These are phyloP conservation scores for Sarcoramphus papa DNA, from an alignment of 2,797 vertebrate genomes.

Conservation along the genomic window DNA sequence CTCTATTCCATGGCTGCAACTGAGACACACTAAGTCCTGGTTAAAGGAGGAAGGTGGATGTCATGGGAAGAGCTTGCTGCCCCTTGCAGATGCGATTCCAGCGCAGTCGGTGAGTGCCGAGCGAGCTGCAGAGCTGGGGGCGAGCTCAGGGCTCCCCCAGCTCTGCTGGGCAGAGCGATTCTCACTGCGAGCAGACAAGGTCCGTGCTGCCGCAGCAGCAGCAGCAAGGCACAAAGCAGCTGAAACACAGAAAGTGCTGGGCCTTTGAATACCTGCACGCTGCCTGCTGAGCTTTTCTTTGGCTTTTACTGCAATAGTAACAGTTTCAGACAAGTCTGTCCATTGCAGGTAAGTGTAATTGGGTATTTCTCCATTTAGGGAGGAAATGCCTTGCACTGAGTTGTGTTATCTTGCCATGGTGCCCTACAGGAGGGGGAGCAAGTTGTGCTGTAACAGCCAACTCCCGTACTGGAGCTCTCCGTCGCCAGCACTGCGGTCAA, in stretches of 20 bases:
- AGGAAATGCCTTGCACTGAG: neutral
- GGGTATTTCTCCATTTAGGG: neutral
- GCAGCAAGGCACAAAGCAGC: neutral
- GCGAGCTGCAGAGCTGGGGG: neutral
- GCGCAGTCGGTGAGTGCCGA: neutral
- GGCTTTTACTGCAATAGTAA: neutral
- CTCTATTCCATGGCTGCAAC: neutral
- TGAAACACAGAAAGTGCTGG: neutral
- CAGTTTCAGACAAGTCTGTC: neutral
- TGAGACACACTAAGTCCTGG: rapidly evolving
- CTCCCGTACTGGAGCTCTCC: neutral
- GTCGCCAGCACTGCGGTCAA: rapidly evolving
- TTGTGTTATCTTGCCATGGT: neutral
- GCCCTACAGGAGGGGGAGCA: neutral
- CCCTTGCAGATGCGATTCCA: neutral
- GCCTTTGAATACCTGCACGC: neutral
- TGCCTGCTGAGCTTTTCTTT: neutral
- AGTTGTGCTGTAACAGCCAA: neutral
- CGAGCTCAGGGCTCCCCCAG: neutral
- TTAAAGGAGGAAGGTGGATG: neutral
- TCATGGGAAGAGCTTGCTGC: neutral
- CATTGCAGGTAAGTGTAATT: neutral
- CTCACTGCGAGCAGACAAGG: neutral
- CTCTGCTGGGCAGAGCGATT: neutral
- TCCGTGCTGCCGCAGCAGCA: neutral